A percentile compares a stretch with the other conserved stretches of the same genome.
phyloP scores from a whole-genome alignment of 1,140 invertebrate genomes.

The Drosophila tristis region DNA sequence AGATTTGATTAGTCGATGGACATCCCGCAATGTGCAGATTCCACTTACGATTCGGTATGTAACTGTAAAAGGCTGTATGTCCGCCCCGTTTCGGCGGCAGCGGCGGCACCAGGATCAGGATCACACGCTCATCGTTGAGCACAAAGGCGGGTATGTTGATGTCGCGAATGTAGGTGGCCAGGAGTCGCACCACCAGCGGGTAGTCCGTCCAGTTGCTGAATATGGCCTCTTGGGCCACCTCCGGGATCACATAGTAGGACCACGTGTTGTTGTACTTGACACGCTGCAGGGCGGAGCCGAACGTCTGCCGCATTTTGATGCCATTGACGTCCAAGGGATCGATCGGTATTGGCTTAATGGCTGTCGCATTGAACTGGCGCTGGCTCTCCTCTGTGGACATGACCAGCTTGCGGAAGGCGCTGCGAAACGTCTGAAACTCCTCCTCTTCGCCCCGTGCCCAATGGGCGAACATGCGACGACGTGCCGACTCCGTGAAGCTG shows the following conservation, averaged over 20 bases:
- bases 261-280: conserved; percentile 72
- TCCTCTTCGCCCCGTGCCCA: conserved; percentile 74
- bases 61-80: conserved; percentile 64
- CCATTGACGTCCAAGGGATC: conserved; percentile 65
- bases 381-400: conserved; percentile 61
- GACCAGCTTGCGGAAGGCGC: conserved; percentile 63
- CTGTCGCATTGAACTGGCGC: conserved; percentile 57
- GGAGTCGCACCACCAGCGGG: conserved; percentile 59
- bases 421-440: conserved; percentile 70
- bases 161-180: conserved; percentile 72
- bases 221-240: conserved; percentile 68
- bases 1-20: not conserved
- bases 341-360: conserved; percentile 57
- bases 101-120: conserved; percentile 74
- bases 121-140: conserved; percentile 70
- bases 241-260: conserved; percentile 80
- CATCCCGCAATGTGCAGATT: not conserved
- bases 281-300: conserved; percentile 66
- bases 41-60: conserved; percentile 72
- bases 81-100: conserved; percentile 66
- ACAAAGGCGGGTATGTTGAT: conserved; percentile 74
- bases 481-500: conserved; percentile 75
- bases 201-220: conserved; percentile 76
- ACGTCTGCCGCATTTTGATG: conserved; percentile 48
- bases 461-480: conserved; percentile 80